A percentile compares a stretch with the other conserved stretches of the same genome.
Conservation (phyloP, 2,888 invertebrate species). For the Xanthia icteritia region DNA sequence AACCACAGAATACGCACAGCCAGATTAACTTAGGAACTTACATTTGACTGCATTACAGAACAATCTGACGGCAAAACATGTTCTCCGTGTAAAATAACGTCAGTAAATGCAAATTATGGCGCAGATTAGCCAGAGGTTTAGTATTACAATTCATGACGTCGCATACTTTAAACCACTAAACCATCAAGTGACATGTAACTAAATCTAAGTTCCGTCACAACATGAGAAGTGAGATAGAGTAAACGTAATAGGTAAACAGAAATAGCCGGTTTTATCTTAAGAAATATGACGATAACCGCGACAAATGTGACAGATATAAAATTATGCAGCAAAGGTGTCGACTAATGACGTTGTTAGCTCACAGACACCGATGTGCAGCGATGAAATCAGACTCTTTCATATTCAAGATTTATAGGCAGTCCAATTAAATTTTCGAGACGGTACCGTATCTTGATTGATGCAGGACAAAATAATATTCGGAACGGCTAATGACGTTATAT, state of each 20-base stretch:
- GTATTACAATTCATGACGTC: conserved; percentile 44
- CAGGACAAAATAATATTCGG: conserved; percentile 68
- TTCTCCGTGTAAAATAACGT: conserved; percentile 22
- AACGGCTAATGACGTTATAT: conserved; percentile 63
- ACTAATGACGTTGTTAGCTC: conserved; percentile 69
- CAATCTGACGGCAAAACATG: conserved; percentile 31
- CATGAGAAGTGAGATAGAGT: conserved; percentile 57
- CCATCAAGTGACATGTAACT: conserved; percentile 45
- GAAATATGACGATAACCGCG: conserved; percentile 70
- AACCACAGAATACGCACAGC: conserved; percentile 14
- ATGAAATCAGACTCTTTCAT: conserved; percentile 71
- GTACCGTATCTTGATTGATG: conserved; percentile 76
- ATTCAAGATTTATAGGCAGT: conserved; percentile 74
- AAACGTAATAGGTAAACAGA: conserved; percentile 62
- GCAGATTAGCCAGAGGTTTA: conserved; percentile 41
- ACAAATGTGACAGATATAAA: conserved; percentile 73
- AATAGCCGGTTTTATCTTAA: conserved; percentile 66
- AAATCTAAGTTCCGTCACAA: conserved; percentile 53
- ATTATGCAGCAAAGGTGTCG: conserved; percentile 72
- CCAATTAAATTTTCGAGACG: conserved; percentile 75
- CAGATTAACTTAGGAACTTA: conserved; percentile 27
- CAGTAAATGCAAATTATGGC: conserved; percentile 27
- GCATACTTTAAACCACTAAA: conserved; percentile 44
- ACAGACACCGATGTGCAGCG: conserved; percentile 62
- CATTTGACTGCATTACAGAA: conserved; percentile 47